These are phyloP conservation scores for Entosphenus tridentatus DNA, from an alignment of 2,113 vertebrate species.

Conservation along the genomic window DNA sequence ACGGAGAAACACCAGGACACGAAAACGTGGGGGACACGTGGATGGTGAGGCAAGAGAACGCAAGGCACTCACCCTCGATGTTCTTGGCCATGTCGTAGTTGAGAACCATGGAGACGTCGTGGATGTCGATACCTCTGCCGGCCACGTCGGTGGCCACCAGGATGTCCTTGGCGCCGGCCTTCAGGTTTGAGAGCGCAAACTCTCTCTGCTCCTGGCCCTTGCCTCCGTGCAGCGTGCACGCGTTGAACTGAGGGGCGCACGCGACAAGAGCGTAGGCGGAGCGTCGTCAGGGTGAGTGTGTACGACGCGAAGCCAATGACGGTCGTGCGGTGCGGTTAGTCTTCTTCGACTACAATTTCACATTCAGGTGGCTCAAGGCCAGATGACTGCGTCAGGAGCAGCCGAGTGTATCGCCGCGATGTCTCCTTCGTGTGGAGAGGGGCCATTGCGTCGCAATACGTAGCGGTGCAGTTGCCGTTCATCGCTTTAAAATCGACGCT, in stretches of 20 bases:
- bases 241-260: constrained; percentile 47
- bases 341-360: too few relatives aligned
- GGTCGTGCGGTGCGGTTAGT: too few relatives aligned
- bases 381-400: too few relatives aligned
- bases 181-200: constrained; percentile 88
- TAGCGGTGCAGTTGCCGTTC: too few relatives aligned
- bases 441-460: too few relatives aligned
- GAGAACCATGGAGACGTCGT: constrained; percentile 88
- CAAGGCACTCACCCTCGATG: constrained; percentile 50
- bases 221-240: constrained; percentile 82
- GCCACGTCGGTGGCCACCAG: constrained; percentile 92
- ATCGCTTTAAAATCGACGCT: too few relatives aligned
- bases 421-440: too few relatives aligned
- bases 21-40: not conserved
- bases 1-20: too few relatives aligned
- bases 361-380: too few relatives aligned
- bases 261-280: not conserved
- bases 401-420: too few relatives aligned
- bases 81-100: constrained; percentile 99
- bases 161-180: constrained; percentile 91
- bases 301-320: too few relatives aligned
- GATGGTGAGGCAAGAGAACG: not conserved
- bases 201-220: constrained; percentile 96
- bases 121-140: constrained; percentile 88
- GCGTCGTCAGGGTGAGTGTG: not conserved